phyloP scores from a whole-genome alignment of 2,888 invertebrate species.

The Agriopis aurantiaria region DNA sequence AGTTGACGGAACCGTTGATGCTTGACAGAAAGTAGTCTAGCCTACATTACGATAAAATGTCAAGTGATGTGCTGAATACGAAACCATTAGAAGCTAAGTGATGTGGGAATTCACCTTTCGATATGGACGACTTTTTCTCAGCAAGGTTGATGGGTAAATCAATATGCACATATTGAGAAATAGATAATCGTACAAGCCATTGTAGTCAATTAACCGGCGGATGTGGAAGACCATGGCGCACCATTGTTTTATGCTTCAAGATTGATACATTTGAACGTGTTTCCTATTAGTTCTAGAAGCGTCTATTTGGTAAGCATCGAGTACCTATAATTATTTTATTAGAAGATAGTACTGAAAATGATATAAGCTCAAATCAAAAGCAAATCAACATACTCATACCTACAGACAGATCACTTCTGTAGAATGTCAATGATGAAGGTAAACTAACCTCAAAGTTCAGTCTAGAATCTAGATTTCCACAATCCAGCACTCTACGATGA shows the following conservation, averaged over 20 bases:
- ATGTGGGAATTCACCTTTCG: constrained; percentile 29
- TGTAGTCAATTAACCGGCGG: constrained; percentile 63
- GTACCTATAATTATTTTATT: too few species aligned
- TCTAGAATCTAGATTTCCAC: neutral
- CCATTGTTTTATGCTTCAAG: constrained; percentile 30
- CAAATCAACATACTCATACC: too few species aligned
- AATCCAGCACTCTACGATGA: neutral
- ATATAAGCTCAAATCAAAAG: too few species aligned
- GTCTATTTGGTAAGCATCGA: neutral
- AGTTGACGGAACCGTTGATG: constrained; percentile 1
- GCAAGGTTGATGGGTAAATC: constrained; percentile 35
- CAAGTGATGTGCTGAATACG: constrained; percentile 35
- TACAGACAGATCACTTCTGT: neutral
- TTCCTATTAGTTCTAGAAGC: constrained; percentile 50
- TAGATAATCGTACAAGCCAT: constrained; percentile 47
- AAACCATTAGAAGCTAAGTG: constrained; percentile 31
- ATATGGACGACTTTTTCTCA: constrained; percentile 24
- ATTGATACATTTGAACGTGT: constrained; percentile 53
- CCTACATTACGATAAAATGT: constrained; percentile 25
- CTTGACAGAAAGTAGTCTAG: constrained; percentile 12
- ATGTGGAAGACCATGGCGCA: constrained; percentile 54
- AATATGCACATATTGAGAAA: constrained; percentile 34
- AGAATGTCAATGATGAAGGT: neutral
- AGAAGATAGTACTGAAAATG: too few species aligned
- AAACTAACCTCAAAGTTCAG: neutral